Percentiles rank a stretch among this genome's conserved stretches.
These are phyloP conservation scores for Toxostoma redivivum DNA, from an alignment of 2,113 vertebrate species.

Conservation along the genomic window DNA sequence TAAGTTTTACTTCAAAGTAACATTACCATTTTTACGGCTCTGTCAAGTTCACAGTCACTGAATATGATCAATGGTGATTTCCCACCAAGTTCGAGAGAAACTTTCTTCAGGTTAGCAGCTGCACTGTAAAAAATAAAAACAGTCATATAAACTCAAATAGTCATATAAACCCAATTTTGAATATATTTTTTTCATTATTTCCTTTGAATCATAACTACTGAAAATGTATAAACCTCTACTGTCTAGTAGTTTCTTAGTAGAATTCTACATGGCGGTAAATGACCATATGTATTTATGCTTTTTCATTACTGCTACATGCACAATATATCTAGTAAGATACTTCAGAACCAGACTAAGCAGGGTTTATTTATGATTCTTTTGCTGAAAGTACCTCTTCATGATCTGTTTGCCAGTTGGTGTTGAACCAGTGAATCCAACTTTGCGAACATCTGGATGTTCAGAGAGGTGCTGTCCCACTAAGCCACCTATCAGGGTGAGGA, in stretches of 20 bases:
- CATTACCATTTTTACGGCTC: conserved; percentile 82
- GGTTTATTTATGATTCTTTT: not conserved
- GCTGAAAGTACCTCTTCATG: conserved; percentile 77
- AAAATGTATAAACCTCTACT: not conserved
- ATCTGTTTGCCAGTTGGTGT: conserved; percentile 82
- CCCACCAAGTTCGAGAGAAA: conserved; percentile 83
- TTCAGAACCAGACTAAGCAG: not conserved
- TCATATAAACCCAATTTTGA: not conserved
- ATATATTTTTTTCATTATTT: not conserved
- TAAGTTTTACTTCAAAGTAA: not conserved
- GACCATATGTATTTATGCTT: not conserved
- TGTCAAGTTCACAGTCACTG: conserved; percentile 83
- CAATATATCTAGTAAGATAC: not conserved
- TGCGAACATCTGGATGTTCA: conserved; percentile 81
- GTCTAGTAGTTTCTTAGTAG: not conserved
- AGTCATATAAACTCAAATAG: not conserved
- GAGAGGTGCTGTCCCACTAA: conserved; percentile 77
- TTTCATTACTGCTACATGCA: not conserved
- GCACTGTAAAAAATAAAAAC: conserved; percentile 64
- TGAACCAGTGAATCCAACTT: conserved; percentile 84
- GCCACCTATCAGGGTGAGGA: conserved; percentile 55
- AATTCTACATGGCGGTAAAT: not conserved
- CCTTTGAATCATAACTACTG: not conserved
- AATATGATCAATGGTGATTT: conserved; percentile 86
- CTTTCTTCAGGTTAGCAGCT: conserved; percentile 81